Evolutionary conservation across 2,113 vertebrate species (phyloP), one percentile per base, ranked within the genome.

Genomic region (Chlorodrepanis virens): DNA sequence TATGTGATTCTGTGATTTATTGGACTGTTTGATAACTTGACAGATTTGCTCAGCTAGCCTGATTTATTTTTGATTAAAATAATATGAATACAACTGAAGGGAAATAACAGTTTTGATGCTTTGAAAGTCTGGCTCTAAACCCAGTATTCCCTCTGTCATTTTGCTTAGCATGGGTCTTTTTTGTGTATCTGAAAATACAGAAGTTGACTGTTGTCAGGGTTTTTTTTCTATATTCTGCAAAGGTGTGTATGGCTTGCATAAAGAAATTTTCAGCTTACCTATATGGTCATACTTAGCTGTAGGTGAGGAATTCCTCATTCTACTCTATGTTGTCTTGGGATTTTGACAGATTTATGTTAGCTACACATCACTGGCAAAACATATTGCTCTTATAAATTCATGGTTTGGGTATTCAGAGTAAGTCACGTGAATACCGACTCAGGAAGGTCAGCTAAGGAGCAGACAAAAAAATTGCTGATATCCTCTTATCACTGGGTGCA

Each of bases 351-450:
- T 95, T 82, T 87, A 57, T 61, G 59, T 97, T 96, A 95, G 18
- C 31, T 84, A 2, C 0, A 0, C 9, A 14, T 77, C 49, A 23
- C n/a, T 53, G 37, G 7, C n/a, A 87, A 33, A 90, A 40, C 16
- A 7, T 17, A 81, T 81, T 97, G 93, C 77, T 82, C 57, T 96
- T 97, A 96, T 82, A 96, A 97, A 98, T 97, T 97, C 74, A 97
- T 97, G 97, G 96, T 97, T 75, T 94, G 82, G 91, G 53, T 98
- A 96, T 94, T 97, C 95, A 96, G 96, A 92, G 89, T 98, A 95
- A 98, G 94, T 97, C 80, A 93, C 94, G 81, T 96, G 94, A 98
- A 97, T 98, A 7, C 14, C 97, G 98, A 98, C 98, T 96, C 97
- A 50, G 78, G 59, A 96, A n/a, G 56, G 39, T 90, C 42, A 75